Base-by-base conservation (phyloP, 2,888 invertebrate genomes). In the Nomada ferruginata region DNA sequence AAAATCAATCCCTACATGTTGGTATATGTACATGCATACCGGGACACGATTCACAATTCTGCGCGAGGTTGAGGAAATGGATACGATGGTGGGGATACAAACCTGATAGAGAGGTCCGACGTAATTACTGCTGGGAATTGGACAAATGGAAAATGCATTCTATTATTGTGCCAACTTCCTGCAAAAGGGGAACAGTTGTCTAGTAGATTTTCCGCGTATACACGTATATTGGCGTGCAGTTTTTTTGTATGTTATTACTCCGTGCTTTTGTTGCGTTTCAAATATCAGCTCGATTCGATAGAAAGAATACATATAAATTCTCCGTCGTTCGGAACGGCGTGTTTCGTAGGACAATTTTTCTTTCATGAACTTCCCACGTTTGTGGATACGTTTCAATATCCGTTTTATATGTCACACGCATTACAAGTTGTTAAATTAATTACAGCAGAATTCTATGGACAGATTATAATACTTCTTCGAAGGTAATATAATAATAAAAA, bases 91-190 rank as follows among this genome's bases (percentile, higher is more conserved):
- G 63, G 76, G 76, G 71, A 59, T 63, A 50, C 50, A 57, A 60
- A 80, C 68, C 79, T 82, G 83, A 87, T 83, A 84, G 85, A 83
- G 82, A 84, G 81, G 77, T 73, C 82, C 85, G 76, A 86, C 85
- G 90, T 87, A 90, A 90, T 90, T 90, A 90, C 90, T 79, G 87
- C 72, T 86, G 89, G 90, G 85, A 89, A 90, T 90, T 87, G 90
- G 82, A 88, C 88, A 86, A 89, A 90, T 90, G 87, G 86, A 89
- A 87, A 89, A 89, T 84, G 83, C 87, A 85, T 89, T 88, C 86
- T 89, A 87, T 89, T 87, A 87, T 89, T 85, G 82, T 85, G 76
- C 71, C 76, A 78, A 77, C 76, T 73, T 79, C 61, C 82, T 80
- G 76, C 72, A 36, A 85, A 83, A 64, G 77, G 82, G 57, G 61